Evolutionary conservation across 2,113 vertebrate genomes (phyloP), one percentile per base, ranked within the genome.

Genomic region (Cettia cetti): DNA sequence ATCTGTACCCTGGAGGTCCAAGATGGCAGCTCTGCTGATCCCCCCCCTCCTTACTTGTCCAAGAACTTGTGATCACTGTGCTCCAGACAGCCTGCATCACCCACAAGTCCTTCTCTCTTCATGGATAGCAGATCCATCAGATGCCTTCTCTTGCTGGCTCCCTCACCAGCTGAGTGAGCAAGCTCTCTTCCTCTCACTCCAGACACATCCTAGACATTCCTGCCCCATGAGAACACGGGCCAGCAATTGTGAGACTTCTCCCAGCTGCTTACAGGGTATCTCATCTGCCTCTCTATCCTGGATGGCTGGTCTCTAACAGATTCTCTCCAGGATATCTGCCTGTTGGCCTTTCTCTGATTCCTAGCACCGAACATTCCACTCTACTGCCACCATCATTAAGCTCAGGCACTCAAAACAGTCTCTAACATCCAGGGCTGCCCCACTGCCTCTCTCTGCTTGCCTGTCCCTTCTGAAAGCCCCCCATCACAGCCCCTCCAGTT

Each of bases 311-410:
- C 13, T 18, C 24, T 47, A 31, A 22, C 9, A 53, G 33, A 75
- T 24, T 61, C 60, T 59, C 70, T 53, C 16, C n/a, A 60, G 53
- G 24, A 26, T 18, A 27, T 40, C 53, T 68, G 45, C 47, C 45
- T 44, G 19, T 14, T 81, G 52, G 13, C 33, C 33, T 65, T 37
- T 44, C 28, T 27, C 45, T 45, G 13, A 39, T 26, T 53, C 39
- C 35, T 26, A 18, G 13, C 26, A 31, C 11, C 2, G 1, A 53
- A 30, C 24, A 45, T 45, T 47, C 0, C 0, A 75, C n/a, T 24
- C 53, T 53, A 15, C n/a, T 40, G n/a, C 22, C 63, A 68, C 47
- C 60, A 49, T 28, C 27, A 49, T 17, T 19, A 31, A 68, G 31
- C 35, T 74, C 22, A 85, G 45, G 31, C 18, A 74, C 27, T 24